These are phyloP conservation scores for Lydus trimaculatus DNA, from an alignment of 2,888 invertebrate genomes.

Conservation along the genomic window DNA sequence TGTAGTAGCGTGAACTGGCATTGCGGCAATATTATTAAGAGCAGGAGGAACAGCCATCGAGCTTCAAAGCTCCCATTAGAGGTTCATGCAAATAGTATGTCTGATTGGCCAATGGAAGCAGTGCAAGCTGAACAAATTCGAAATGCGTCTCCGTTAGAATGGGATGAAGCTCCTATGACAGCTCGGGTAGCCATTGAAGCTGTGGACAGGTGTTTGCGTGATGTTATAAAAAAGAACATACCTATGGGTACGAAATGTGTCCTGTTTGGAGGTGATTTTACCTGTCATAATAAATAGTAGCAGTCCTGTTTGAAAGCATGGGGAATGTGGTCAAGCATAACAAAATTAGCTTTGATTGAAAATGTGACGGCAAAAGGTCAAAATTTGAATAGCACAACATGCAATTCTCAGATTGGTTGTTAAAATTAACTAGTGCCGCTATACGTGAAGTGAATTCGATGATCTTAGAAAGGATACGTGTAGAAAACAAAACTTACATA, in stretches of 20 bases:
- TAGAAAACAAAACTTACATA: slow-evolving; percentile 16
- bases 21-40: slow-evolving; percentile 49
- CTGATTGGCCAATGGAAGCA: slow-evolving; percentile 17
- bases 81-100: slow-evolving; percentile 3
- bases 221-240: slow-evolving; percentile 8
- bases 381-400: neutral
- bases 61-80: slow-evolving; percentile 46
- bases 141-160: slow-evolving; percentile 19
- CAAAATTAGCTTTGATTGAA: slow-evolving; percentile 11
- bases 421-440: slow-evolving; percentile 15
- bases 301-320: slow-evolving; percentile 21
- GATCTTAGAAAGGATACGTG: neutral
- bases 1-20: slow-evolving; percentile 49
- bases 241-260: slow-evolving; percentile 31
- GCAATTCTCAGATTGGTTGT: slow-evolving; percentile 23
- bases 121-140: neutral
- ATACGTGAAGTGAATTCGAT: slow-evolving; percentile 11
- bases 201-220: slow-evolving; percentile 26
- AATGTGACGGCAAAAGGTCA: slow-evolving; percentile 22
- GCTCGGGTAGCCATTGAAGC: slow-evolving; percentile 21
- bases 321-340: slow-evolving; percentile 26
- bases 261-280: slow-evolving; percentile 36
- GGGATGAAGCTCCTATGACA: slow-evolving; percentile 36
- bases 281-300: slow-evolving; percentile 14
- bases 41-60: slow-evolving; percentile 54